Evolutionary conservation across 1,140 invertebrate genomes (phyloP).

Genomic region (Monomorium pharaonis): DNA sequence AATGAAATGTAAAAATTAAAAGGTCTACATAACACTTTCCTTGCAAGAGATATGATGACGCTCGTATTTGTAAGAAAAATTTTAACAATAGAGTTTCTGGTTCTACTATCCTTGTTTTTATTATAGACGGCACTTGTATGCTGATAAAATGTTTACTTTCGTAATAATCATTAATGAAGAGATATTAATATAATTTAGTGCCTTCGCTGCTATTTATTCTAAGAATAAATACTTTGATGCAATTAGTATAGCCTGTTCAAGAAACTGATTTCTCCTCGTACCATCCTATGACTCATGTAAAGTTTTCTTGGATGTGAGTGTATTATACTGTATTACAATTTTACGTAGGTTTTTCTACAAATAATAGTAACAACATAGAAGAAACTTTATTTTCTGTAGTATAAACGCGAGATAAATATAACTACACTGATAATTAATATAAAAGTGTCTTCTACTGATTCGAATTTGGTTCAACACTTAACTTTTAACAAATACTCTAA

Average conservation of each 20-base stretch:
- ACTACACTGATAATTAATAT: background rate
- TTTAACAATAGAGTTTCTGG: conserved; percentile 30
- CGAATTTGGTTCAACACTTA: background rate
- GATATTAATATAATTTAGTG: conserved; percentile 59
- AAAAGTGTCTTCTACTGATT: background rate
- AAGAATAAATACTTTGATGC: conserved; percentile 60
- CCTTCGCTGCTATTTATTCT: conserved; percentile 59
- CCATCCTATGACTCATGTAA: conserved; percentile 20
- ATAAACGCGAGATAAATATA: background rate
- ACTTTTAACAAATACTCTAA: background rate
- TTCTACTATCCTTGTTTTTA: conserved; percentile 34
- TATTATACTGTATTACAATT: background rate
- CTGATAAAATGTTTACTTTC: conserved; percentile 55
- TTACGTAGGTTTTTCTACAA: conserved; percentile 25
- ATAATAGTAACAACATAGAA: background rate
- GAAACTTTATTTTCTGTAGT: background rate
- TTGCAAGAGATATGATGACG: conserved; percentile 16
- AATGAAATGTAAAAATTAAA: conserved; percentile 24
- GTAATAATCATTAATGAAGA: conserved; percentile 51
- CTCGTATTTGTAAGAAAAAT: conserved; percentile 39
- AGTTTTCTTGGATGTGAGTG: background rate
- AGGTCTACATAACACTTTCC: background rate
- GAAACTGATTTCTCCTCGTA: conserved; percentile 51
- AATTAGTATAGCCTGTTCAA: conserved; percentile 49
- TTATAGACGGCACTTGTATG: conserved; percentile 44